Base-by-base conservation (phyloP, 2,888 invertebrate species). In the Unio pictorum region DNA sequence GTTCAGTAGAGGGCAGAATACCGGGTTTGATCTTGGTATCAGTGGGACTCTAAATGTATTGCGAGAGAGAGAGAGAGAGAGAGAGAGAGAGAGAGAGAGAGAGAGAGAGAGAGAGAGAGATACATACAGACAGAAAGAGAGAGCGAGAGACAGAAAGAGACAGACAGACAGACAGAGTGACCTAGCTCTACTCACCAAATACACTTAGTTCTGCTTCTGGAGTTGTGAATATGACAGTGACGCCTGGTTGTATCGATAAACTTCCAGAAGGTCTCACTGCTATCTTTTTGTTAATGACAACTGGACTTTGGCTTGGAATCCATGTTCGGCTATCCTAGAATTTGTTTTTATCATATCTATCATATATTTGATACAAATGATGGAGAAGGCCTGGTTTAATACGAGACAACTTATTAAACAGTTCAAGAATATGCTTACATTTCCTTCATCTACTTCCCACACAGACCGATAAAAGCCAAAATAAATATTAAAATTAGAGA, bases 241-340 rank as follows among this genome's bases (percentile, higher is more conserved):
- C 70, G 4, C 70, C 70, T 23, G 70, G 66, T 18, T 70, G 59
- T 28, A 70, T 67, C 18, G 63, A 59, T 34, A 70, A 34, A 17
- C n/a, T 66, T 17, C 59, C 66, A n/a, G 59, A 45, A 17, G 64
- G 59, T 6, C 63, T 23, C 6, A 70, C 28, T 3, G 23, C 34
- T 23, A 70, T 64, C 23, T 5, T 20, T n/a, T 26, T 15, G n/a
- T 63, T 30, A 11, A 70, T 59, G 11, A 70, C 59, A 55, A 63
- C n/a, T 15, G 70, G 70, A 57, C 70, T 70, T 54, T 67, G 70
- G 34, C 64, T 70, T 23, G 70, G 70, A 18, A 70, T 70, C 70
- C 70, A 70, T 23, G 66, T 62, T 57, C 45, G 26, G 6, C 61
- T 30, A 2, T 54, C 61, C 66, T 69, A 18, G 18, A 55, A 68